Percentiles rank a stretch among this genome's conserved stretches.
Evolutionary conservation across 2,888 invertebrate genomes (phyloP).

Genomic region (Drosophila limbata): DNA sequence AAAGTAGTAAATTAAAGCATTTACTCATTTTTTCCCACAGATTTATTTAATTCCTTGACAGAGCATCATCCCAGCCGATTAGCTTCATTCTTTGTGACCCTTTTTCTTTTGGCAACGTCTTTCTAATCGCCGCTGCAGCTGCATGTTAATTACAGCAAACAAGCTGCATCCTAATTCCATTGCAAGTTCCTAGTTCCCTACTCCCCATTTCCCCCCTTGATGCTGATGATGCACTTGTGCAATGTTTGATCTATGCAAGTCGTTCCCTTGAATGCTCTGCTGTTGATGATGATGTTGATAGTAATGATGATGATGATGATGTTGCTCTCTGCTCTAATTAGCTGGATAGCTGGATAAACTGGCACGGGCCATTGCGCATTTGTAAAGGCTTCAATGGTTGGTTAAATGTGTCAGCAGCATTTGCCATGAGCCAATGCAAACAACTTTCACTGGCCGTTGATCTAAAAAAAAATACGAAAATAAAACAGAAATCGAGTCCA

Average conservation of each 20-base stretch:
- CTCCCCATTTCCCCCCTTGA: constrained; percentile 1
- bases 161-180: constrained; percentile 57
- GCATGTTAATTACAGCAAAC: constrained; percentile 80
- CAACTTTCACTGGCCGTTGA: constrained; percentile 75
- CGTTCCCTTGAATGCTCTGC: constrained; percentile 57
- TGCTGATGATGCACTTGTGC: constrained; percentile 64
- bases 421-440: constrained; percentile 60
- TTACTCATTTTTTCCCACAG: neutral
- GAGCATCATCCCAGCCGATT: constrained; percentile 29
- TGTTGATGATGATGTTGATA: constrained; percentile 3
- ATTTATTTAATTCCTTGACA: neutral
- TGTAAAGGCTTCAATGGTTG: constrained; percentile 67
- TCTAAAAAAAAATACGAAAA: constrained; percentile 30
- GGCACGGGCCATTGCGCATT: constrained; percentile 51
- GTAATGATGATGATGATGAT: constrained; percentile 7
- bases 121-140: constrained; percentile 64
- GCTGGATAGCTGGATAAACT: constrained; percentile 46
- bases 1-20: neutral
- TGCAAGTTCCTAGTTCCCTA: neutral
- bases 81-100: constrained; percentile 14
- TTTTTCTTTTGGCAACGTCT: constrained; percentile 54
- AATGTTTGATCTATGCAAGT: constrained; percentile 71
- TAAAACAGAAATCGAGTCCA: constrained; percentile 2
- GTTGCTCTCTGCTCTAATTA: constrained; percentile 66
- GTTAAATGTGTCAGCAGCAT: constrained; percentile 72